phyloP scores from a whole-genome alignment of 2,888 invertebrate genomes.

The Tolmerus cingulatus region DNA sequence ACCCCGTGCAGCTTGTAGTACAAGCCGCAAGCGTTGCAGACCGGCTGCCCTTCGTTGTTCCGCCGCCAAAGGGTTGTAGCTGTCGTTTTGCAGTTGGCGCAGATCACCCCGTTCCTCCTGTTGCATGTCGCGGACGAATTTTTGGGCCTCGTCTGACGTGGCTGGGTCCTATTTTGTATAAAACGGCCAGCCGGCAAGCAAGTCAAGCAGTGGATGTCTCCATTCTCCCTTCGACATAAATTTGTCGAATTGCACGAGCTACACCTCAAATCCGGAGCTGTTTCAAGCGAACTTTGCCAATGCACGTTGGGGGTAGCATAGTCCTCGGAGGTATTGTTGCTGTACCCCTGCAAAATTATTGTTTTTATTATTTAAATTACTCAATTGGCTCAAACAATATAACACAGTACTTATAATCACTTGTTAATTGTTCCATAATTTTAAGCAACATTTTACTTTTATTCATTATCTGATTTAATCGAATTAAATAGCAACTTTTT shows the following conservation, averaged over 20 bases:
- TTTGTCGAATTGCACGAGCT: slow-evolving; percentile 54
- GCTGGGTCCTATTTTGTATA: slow-evolving; percentile 49
- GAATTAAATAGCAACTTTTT: no score
- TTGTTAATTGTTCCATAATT: no score
- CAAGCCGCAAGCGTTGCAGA: slow-evolving; percentile 83
- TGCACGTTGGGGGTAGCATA: slow-evolving; percentile 52
- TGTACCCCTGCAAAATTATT: slow-evolving; percentile 28
- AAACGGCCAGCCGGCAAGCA: background rate
- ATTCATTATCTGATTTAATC: no score
- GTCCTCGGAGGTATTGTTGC: background rate
- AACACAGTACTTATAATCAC: no score
- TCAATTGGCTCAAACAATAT: no score
- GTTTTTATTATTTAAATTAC: background rate
- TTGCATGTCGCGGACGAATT: slow-evolving; percentile 57
- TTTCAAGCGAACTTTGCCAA: slow-evolving; percentile 46
- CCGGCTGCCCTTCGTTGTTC: slow-evolving; percentile 85
- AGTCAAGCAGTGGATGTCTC: slow-evolving; percentile 35
- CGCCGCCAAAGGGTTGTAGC: slow-evolving; percentile 84
- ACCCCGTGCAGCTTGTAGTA: slow-evolving; percentile 65
- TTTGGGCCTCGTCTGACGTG: slow-evolving; percentile 58
- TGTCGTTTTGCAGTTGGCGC: slow-evolving; percentile 72
- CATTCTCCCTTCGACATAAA: slow-evolving; percentile 55
- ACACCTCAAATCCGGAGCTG: slow-evolving; percentile 55
- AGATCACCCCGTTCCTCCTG: slow-evolving; percentile 62
- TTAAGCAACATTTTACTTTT: no score